Evolutionary conservation across 2,888 invertebrate species (phyloP), one percentile per base, ranked within the genome.

Genomic region (Hymenopus coronatus): DNA sequence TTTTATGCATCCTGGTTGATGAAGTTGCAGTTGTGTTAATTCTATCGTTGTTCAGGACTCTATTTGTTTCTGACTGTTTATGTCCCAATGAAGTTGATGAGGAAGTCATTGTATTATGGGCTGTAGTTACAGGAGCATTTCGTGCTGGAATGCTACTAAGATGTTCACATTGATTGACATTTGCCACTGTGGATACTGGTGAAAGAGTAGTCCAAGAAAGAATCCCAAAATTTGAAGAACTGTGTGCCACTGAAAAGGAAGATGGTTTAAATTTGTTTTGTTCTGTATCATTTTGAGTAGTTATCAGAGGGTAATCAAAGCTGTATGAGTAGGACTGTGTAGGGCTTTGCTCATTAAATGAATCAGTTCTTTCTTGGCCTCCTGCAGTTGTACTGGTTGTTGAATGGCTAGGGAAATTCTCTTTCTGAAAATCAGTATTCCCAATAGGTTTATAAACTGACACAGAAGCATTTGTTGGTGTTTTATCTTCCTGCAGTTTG

Each of bases 141-240:
- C 83, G 88, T 15, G 25, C 54, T 70, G 54, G 20, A 25, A 20
- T 70, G 25, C 25, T 70, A 70, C 54, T 70, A n/a, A 87, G 84
- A 20, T 54, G 81, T 30, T 89, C 87, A 88, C 20, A 84, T 20
- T 89, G 89, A 83, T 33, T 70, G 27, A 25, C 40, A 81, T 89
- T 87, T 12, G 46, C 82, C 28, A 87, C 54, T 28, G 84, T 83
- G n/a, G 87, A 40, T 81, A 84, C 81, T 33, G 93, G 93, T 6
- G 93, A 93, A 81, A 93, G 92, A 0, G 93, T 93, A 1, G 93
- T 93, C 93, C 93, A 93, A 3, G 93, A 93, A 12, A 93, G 90
- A 85, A 93, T 93, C 88, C 93, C 93, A 89, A 93, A 93, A 89
- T 93, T 93, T 0, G 93, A 93, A 3, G 93, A 92, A 90, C 92